Percentiles rank a stretch among this genome's conserved stretches.
Evolutionary conservation across 2,797 vertebrate species (phyloP).

Genomic region (Pangasius mekongensis): DNA sequence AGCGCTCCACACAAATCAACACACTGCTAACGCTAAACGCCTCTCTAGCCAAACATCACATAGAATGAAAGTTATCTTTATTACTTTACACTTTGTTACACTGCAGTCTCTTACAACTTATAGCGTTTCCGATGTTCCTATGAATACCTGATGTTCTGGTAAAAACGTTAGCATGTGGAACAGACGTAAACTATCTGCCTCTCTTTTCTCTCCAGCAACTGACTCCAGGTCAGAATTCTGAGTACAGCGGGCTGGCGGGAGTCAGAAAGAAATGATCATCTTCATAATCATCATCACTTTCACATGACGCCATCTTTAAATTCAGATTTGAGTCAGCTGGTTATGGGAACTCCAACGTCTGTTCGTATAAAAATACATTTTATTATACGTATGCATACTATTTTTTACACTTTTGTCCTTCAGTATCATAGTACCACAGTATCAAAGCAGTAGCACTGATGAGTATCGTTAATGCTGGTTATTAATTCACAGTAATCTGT

Average conservation of each 20-base stretch:
- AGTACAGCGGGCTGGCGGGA: constrained; percentile 23
- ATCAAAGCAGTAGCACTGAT: background rate
- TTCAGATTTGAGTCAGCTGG: background rate
- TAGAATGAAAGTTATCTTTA: background rate
- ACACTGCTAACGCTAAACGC: background rate
- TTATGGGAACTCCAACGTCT: no score
- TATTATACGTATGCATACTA: background rate
- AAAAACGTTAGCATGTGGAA: background rate
- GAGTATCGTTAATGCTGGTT: background rate
- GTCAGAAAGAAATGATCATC: constrained; percentile 5
- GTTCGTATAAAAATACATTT: background rate
- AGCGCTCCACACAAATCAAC: background rate
- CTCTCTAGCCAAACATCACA: background rate
- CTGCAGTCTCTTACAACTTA: background rate
- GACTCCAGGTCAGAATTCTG: constrained; percentile 2
- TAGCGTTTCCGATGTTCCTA: background rate
- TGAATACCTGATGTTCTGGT: background rate
- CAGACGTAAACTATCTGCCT: background rate
- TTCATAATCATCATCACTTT: background rate
- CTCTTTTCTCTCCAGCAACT: background rate
- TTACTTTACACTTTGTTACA: background rate
- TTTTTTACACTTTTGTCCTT: background rate
- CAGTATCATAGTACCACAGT: background rate
- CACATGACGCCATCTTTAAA: background rate
- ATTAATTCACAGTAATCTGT: background rate